Evolutionary conservation across 2,888 invertebrate genomes (phyloP).

Genomic region (Tachina lurida): DNA sequence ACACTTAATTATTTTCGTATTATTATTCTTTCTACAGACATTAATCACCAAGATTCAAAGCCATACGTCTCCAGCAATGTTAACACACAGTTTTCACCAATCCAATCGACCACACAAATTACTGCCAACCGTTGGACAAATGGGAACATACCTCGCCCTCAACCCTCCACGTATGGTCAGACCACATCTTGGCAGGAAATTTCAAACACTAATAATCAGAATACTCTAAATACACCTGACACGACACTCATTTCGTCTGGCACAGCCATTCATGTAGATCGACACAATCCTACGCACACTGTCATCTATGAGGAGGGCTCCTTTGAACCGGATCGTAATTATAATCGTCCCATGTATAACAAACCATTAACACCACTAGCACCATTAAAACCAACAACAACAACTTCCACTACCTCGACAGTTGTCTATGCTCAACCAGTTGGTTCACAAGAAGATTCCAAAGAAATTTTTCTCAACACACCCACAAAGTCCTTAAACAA

Average conservation of each 20-base stretch:
- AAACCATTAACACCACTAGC: conserved; percentile 78
- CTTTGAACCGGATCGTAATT: conserved; percentile 79
- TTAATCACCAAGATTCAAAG: conserved; percentile 71
- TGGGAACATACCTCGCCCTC: conserved; percentile 80
- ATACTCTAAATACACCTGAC: conserved; percentile 13
- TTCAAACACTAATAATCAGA: conserved; percentile 13
- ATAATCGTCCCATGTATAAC: conserved; percentile 74
- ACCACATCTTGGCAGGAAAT: conserved; percentile 36
- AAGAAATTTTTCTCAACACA: conserved; percentile 72
- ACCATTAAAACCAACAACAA: conserved; percentile 73
- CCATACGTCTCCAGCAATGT: conserved; percentile 35
- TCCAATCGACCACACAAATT: conserved; percentile 50
- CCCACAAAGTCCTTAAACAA: conserved; percentile 56
- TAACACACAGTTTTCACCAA: conserved; percentile 55
- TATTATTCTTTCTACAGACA: conserved; percentile 70
- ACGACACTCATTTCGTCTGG: conserved; percentile 73
- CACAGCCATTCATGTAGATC: conserved; percentile 73
- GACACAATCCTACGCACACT: conserved; percentile 74
- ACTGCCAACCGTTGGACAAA: conserved; percentile 77
- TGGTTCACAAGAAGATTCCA: conserved; percentile 75
- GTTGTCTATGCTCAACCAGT: conserved; percentile 79
- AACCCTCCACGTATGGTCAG: conserved; percentile 55
- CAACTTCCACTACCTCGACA: conserved; percentile 53
- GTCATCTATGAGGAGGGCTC: conserved; percentile 78
- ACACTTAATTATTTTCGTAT: neutral